A percentile compares a stretch with the other conserved stretches of the same genome.
Conservation (phyloP, 1,140 invertebrate species). For the Macrobrachium rosenbergii region DNA sequence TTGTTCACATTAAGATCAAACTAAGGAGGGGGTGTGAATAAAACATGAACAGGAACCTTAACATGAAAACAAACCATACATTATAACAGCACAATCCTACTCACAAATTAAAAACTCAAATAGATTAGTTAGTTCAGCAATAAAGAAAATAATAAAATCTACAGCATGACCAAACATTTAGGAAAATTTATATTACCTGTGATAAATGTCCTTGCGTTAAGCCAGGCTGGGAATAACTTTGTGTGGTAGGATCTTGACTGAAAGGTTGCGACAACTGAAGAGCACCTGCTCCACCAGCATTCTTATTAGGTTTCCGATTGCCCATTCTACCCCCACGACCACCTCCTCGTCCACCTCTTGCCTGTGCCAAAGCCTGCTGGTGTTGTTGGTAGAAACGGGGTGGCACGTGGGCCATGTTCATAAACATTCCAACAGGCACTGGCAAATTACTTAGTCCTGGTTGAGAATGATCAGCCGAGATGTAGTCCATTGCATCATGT, state of each 20-base stretch:
- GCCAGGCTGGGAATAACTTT: conserved; percentile 71
- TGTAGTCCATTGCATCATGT: conserved; percentile 95
- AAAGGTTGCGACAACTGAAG: conserved; percentile 69
- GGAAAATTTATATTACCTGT: conserved; percentile 69
- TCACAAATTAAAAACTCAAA: too few relatives aligned
- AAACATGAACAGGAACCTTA: too few relatives aligned
- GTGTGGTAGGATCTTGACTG: conserved; percentile 74
- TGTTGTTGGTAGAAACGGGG: conserved; percentile 89
- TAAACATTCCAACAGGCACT: conserved; percentile 95
- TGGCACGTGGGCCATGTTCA: conserved; percentile 92
- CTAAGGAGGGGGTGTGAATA: too few relatives aligned
- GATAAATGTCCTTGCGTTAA: conserved; percentile 74
- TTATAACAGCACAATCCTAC: too few relatives aligned
- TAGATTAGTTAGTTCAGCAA: too few relatives aligned
- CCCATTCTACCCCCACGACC: conserved; percentile 36
- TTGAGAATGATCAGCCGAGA: conserved; percentile 87
- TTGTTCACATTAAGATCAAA: too few relatives aligned
- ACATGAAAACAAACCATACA: too few relatives aligned
- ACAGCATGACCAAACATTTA: not conserved
- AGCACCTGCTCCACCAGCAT: conserved; percentile 36
- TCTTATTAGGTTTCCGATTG: conserved; percentile 36
- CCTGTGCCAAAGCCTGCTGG: conserved; percentile 76
- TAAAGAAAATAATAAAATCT: too few relatives aligned
- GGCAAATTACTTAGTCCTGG: conserved; percentile 84
- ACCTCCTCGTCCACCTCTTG: conserved; percentile 27